These are phyloP conservation scores for Strigops habroptila DNA, from an alignment of 2,113 vertebrate species.

Conservation along the genomic window DNA sequence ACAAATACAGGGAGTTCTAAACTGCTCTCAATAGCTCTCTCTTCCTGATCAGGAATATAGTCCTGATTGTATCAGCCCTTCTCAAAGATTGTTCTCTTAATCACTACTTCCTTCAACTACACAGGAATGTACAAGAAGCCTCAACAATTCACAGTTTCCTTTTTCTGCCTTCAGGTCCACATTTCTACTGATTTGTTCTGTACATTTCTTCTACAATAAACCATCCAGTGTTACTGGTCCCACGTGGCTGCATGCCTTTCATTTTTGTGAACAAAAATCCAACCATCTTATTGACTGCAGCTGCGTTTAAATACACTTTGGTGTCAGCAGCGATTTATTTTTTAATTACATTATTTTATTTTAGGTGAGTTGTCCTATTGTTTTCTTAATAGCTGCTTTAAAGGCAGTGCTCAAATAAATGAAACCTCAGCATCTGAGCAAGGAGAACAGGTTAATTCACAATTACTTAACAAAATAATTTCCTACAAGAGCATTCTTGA, in stretches of 20 bases:
- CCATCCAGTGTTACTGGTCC: slow-evolving; percentile 9
- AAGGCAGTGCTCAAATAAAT: not conserved
- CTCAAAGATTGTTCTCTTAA: not conserved
- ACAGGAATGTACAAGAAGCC: not conserved
- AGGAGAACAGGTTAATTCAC: not conserved
- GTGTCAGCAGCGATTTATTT: slow-evolving; percentile 54
- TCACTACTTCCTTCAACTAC: not conserved
- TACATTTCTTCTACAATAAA: not conserved
- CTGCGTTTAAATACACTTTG: slow-evolving; percentile 57
- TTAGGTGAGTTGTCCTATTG: slow-evolving; percentile 1
- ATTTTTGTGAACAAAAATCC: slow-evolving; percentile 16
- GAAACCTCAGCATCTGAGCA: slow-evolving; percentile 2
- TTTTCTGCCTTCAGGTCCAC: not conserved
- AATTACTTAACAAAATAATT: not conserved
- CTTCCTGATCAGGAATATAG: not conserved
- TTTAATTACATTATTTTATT: slow-evolving; percentile 53
- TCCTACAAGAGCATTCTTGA: not conserved
- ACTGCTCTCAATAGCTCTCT: not conserved
- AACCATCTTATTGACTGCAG: slow-evolving; percentile 35
- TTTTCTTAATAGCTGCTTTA: slow-evolving; percentile 44
- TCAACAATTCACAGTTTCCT: not conserved
- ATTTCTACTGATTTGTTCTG: slow-evolving; percentile 14
- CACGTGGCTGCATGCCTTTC: slow-evolving; percentile 17
- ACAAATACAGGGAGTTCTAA: not conserved
- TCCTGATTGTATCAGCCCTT: not conserved